Evolutionary conservation across 2,113 vertebrate genomes (phyloP).

Genomic region (Grammomys dolichurus): DNA sequence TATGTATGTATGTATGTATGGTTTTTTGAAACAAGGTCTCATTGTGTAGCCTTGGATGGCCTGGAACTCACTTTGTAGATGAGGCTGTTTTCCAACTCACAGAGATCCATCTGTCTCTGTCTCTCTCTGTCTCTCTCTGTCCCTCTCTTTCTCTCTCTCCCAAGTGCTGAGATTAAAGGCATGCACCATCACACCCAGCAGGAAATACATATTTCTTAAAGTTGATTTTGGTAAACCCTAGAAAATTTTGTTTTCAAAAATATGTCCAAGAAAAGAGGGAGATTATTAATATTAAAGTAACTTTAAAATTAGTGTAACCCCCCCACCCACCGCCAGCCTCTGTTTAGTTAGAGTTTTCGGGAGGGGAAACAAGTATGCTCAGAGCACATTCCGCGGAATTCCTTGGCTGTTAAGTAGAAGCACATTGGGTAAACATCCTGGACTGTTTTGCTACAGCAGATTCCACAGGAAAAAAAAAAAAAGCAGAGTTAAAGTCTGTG

Average conservation of each 20-base stretch:
- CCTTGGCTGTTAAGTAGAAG: conserved; percentile 64
- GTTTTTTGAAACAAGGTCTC: neutral
- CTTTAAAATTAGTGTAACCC: neutral
- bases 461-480: conserved; percentile 49
- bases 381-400: conserved; percentile 50
- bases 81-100: neutral
- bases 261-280: neutral
- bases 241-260: conserved; percentile 1
- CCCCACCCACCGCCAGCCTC: neutral
- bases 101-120: neutral
- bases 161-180: neutral
- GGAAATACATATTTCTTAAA: neutral
- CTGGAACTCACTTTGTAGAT: neutral
- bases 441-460: conserved; percentile 55
- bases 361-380: conserved; percentile 12
- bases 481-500: conserved; percentile 67
- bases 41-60: neutral
- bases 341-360: neutral
- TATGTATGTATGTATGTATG: no score
- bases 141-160: neutral
- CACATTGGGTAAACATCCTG: conserved; percentile 78
- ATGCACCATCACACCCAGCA: neutral
- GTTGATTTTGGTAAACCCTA: neutral
- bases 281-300: neutral
- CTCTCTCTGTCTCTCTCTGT: neutral